These are phyloP conservation scores for Thripadectes ignobilis DNA, from an alignment of 2,797 vertebrate genomes.

Conservation along the genomic window DNA sequence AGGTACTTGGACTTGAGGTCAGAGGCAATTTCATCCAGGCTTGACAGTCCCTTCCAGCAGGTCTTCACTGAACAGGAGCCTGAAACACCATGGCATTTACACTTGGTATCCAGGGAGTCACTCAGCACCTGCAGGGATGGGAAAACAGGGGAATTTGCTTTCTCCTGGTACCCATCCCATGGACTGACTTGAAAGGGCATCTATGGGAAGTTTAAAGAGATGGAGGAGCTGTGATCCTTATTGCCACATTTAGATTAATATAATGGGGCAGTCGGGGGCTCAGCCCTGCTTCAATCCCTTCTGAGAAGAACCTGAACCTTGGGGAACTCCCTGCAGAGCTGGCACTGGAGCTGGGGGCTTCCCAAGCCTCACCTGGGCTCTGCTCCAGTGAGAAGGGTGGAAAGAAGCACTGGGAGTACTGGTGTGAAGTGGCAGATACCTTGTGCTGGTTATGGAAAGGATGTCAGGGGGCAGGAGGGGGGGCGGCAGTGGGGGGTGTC, in stretches of 20 bases:
- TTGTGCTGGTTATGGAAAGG: not conserved
- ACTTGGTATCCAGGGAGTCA: slow-evolving; percentile 78
- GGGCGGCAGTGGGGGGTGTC: not conserved
- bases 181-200: not conserved
- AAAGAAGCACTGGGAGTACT: not conserved
- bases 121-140: slow-evolving; percentile 67
- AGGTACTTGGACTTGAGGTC: slow-evolving; percentile 81
- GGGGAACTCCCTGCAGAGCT: not conserved
- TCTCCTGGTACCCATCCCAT: not conserved
- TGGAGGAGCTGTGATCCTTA: not conserved
- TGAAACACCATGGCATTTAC: slow-evolving; percentile 82
- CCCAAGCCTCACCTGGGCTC: not conserved
- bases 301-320: not conserved
- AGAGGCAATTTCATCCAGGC: slow-evolving; percentile 68
- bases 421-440: not conserved
- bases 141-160: not conserved
- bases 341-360: not conserved
- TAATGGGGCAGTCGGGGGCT: not conserved
- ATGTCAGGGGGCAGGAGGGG: too few relatives aligned
- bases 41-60: slow-evolving; percentile 80
- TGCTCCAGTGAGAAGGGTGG: not conserved
- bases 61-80: slow-evolving; percentile 83
- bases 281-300: not conserved
- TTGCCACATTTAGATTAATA: not conserved
- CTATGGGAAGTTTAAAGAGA: not conserved